phyloP scores from a whole-genome alignment of 2,888 invertebrate species.

The Drosophila recens region DNA sequence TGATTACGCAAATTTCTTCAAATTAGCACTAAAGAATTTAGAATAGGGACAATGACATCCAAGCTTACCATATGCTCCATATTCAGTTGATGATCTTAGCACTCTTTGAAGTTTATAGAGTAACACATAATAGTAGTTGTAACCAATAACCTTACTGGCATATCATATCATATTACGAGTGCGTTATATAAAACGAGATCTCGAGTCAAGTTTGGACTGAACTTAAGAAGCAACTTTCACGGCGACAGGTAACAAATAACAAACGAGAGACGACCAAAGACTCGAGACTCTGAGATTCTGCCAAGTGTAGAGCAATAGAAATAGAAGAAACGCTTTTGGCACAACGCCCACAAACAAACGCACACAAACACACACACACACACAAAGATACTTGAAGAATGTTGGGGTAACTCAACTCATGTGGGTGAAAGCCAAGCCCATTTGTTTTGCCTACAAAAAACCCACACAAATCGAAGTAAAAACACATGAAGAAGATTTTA shows the following conservation, averaged over 20 bases:
- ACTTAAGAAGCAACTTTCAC: slow-evolving; percentile 41
- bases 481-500: not conserved
- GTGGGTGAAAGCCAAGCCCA: slow-evolving; percentile 64
- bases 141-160: slow-evolving; percentile 2
- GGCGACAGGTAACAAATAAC: slow-evolving; percentile 27
- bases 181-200: slow-evolving; percentile 9
- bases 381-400: slow-evolving; percentile 37
- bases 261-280: not conserved
- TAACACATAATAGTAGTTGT: slow-evolving; percentile 6
- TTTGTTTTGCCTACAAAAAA: slow-evolving; percentile 22
- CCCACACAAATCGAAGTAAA: slow-evolving; percentile 1
- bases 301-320: slow-evolving; percentile 31
- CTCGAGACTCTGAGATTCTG: slow-evolving; percentile 13
- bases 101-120: not conserved
- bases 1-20: not conserved
- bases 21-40: not conserved
- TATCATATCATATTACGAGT: slow-evolving; percentile 19
- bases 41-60: not conserved
- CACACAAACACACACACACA: slow-evolving; percentile 4
- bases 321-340: slow-evolving; percentile 36
- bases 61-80: not conserved
- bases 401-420: slow-evolving; percentile 40
- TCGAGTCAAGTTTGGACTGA: slow-evolving; percentile 4
- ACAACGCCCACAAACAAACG: slow-evolving; percentile 40
- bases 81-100: not conserved